Base-by-base conservation (phyloP, 2,113 vertebrate genomes). In the Varanus komodoensis region DNA sequence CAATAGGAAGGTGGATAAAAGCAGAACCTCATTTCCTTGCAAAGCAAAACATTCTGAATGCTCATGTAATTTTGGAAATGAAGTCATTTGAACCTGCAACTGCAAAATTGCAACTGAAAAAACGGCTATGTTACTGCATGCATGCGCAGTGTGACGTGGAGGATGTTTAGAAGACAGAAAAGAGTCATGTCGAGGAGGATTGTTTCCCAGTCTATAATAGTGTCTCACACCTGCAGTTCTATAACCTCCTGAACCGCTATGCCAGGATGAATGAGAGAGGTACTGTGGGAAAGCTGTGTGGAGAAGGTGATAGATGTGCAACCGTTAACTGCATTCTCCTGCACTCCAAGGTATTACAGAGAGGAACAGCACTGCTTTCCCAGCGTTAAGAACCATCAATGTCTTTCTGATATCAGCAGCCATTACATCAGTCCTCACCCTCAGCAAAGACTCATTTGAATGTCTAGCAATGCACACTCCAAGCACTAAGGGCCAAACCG, bases 1-100 rank as follows among this genome's bases (percentile, higher is more conserved):
- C 84, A 89, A 68, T 73, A 79, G 44, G 32, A 61, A 14, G 48
- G n/a, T 68, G 61, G 54, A 68, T 89, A 89, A 78, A 79, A 32
- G n/a, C 61, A 84, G 21, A 34, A 85, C 23, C 32, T 38, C 14
- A 4, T 68, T 89, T 52, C 25, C 38, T 67, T 68, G 29, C 54
- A 89, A 89, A 64, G 50, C 8, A 74, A 48, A 89, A 83, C 29
- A 48, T 82, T 54, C 82, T 71, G 32, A 12, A 27, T 6, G n/a
- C 4, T 32, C 34, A 8, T 69, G 8, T 69, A 69, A 29, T 69
- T 69, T 71, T 29, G 12, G 32, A 71, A 3, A 12, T 71, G 12
- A 27, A 14, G 69, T 71, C 32, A 61, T 61, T 61, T 61, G 57
- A 15, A 64, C 21, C 61, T 64, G 61, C 15, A 64, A 64, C 4